phyloP scores from a whole-genome alignment of 2,113 vertebrate genomes.

The Neodon shergylaensis region DNA sequence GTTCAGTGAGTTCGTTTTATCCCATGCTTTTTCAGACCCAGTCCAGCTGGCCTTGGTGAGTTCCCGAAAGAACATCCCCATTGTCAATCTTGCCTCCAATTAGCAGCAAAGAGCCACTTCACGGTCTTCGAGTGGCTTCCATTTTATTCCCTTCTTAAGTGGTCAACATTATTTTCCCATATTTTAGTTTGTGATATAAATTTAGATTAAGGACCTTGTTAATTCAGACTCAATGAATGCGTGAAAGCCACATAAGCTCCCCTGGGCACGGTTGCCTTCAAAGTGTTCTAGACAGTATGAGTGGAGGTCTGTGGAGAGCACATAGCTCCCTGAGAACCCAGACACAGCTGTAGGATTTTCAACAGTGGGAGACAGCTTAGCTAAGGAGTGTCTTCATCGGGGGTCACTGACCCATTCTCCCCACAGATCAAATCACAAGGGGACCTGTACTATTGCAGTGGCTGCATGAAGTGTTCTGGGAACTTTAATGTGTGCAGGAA shows the following conservation, averaged over 20 bases:
- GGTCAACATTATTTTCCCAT: neutral
- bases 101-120: neutral
- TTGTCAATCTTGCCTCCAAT: neutral
- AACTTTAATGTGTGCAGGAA: slow-evolving; percentile 58
- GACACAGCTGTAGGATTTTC: slow-evolving; percentile 66
- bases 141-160: neutral
- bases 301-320: neutral
- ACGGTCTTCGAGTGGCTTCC: neutral
- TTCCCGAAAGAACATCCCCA: no score
- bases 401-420: slow-evolving; percentile 54
- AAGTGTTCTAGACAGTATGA: slow-evolving; percentile 18
- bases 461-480: slow-evolving; percentile 49
- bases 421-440: slow-evolving; percentile 69
- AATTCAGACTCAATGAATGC: neutral
- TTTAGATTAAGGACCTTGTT: neutral
- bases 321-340: slow-evolving; percentile 53
- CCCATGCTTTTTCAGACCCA: no score
- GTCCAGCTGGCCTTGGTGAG: no score
- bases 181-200: neutral
- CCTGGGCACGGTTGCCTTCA: neutral
- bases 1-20: no score
- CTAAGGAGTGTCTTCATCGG: slow-evolving; percentile 59
- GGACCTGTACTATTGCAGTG: slow-evolving; percentile 45
- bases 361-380: slow-evolving; percentile 66
- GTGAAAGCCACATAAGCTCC: neutral